A percentile compares a stretch with the other conserved stretches of the same genome.
Conservation (phyloP, 2,113 vertebrate genomes). For the Gulo gulo region DNA sequence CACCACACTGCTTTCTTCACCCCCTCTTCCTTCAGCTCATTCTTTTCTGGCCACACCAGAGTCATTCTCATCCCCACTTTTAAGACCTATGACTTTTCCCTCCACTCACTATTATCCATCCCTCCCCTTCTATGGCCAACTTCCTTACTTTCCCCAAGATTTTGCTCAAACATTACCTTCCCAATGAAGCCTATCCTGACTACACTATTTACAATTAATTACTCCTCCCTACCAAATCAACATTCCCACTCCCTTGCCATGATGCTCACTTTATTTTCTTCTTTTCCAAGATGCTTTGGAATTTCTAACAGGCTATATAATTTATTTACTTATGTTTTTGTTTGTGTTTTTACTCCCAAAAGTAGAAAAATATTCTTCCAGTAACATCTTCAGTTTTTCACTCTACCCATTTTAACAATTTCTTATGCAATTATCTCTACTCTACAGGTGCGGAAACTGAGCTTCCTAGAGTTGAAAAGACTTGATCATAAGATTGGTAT, state of each 20-base stretch:
- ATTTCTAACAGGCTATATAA: background rate
- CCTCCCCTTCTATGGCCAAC: background rate
- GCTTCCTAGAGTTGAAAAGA: background rate
- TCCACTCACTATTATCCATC: background rate
- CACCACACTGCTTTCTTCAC: background rate
- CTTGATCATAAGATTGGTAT: background rate
- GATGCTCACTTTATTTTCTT: background rate
- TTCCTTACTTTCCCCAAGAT: background rate
- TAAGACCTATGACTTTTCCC: background rate
- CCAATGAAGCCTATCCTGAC: background rate
- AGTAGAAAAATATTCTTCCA: background rate
- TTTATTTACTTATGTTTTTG: background rate
- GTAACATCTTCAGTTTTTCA: background rate
- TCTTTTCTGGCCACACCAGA: background rate
- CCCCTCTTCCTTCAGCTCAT: background rate
- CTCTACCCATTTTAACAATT: background rate
- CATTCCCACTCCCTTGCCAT: background rate
- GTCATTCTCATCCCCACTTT: accelerated
- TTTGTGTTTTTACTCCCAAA: background rate
- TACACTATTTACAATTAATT: background rate
- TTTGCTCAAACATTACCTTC: background rate
- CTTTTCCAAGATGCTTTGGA: background rate
- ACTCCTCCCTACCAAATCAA: background rate
- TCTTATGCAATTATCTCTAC: background rate
- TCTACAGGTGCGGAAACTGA: background rate